These are phyloP conservation scores for Melipona quadrifasciata DNA, from an alignment of 1,140 invertebrate species.

Conservation along the genomic window DNA sequence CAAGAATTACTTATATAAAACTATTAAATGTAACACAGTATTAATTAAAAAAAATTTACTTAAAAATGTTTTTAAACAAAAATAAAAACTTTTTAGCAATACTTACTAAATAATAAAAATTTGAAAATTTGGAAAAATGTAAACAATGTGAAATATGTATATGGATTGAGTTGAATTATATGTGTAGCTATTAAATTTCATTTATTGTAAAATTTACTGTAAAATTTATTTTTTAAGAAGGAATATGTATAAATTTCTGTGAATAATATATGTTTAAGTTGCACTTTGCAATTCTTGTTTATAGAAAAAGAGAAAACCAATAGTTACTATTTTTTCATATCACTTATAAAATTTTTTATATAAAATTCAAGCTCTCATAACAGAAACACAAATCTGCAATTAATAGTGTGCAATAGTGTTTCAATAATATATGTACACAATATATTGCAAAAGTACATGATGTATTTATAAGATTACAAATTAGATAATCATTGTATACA, in stretches of 20 bases:
- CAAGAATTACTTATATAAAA: slow-evolving; percentile 12
- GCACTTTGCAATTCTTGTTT: slow-evolving; percentile 25
- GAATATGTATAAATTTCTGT: not conserved
- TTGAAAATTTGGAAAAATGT: not conserved
- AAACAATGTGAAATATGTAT: not conserved
- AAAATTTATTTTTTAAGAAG: slow-evolving; percentile 9
- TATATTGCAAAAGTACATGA: slow-evolving; percentile 28
- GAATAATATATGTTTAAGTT: slow-evolving; percentile 44
- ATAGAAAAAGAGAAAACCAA: slow-evolving; percentile 1
- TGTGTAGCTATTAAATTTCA: slow-evolving; percentile 12
- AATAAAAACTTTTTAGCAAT: slow-evolving; percentile 6
- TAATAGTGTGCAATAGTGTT: slow-evolving; percentile 44
- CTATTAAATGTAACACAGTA: slow-evolving; percentile 25
- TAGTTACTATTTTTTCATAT: slow-evolving; percentile 38
- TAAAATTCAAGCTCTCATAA: slow-evolving; percentile 28
- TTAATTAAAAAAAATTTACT: slow-evolving; percentile 14
- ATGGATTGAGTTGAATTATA: slow-evolving; percentile 14
- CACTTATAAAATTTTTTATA: slow-evolving; percentile 28
- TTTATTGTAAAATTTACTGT: slow-evolving; percentile 9
- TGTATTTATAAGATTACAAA: slow-evolving; percentile 44
- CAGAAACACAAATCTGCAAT: slow-evolving; percentile 8
- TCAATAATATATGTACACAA: slow-evolving; percentile 23
- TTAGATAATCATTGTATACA: slow-evolving; percentile 10
- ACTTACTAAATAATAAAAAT: slow-evolving; percentile 13
- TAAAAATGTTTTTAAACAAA: slow-evolving; percentile 36